Evolutionary conservation across 2,797 vertebrate genomes (phyloP).

Genomic region (Gephyroberyx darwinii): DNA sequence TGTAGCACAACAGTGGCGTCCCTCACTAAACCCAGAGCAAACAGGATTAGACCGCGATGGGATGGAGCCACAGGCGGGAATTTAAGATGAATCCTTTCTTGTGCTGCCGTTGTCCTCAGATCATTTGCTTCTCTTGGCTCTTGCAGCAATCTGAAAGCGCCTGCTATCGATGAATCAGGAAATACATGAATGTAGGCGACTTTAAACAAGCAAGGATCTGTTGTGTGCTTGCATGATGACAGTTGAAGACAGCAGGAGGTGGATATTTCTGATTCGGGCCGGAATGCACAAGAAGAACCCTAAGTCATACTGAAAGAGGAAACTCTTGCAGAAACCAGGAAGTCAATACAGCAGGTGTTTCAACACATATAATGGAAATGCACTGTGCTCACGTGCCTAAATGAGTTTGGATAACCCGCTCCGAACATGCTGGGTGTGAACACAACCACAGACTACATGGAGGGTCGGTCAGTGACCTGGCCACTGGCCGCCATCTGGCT

Average conservation of each 20-base stretch:
- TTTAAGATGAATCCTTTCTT: slow-evolving; percentile 41
- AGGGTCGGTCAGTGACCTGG: too few species aligned
- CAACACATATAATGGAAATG: neutral
- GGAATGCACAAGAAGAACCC: neutral
- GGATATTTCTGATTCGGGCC: too few species aligned
- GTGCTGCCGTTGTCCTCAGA: slow-evolving; percentile 28
- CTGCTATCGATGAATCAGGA: neutral
- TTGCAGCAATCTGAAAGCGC: neutral
- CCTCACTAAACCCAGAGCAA: slow-evolving; percentile 46
- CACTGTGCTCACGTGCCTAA: neutral
- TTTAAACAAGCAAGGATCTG: neutral
- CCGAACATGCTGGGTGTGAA: too few species aligned
- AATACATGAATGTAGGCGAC: neutral
- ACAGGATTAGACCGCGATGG: slow-evolving; percentile 53
- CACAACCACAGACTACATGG: too few species aligned
- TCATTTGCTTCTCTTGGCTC: slow-evolving; percentile 31
- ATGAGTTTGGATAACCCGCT: neutral
- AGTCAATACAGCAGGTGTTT: neutral
- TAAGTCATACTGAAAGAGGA: neutral
- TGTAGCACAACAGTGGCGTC: slow-evolving; percentile 30
- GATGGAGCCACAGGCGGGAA: slow-evolving; percentile 26
- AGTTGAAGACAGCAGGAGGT: neutral
- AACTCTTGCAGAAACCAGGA: neutral
- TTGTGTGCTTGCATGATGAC: neutral
- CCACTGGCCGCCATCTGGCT: too few species aligned